Evolutionary conservation across 2,797 vertebrate species (phyloP).

Genomic region (Myotis pilosus): DNA sequence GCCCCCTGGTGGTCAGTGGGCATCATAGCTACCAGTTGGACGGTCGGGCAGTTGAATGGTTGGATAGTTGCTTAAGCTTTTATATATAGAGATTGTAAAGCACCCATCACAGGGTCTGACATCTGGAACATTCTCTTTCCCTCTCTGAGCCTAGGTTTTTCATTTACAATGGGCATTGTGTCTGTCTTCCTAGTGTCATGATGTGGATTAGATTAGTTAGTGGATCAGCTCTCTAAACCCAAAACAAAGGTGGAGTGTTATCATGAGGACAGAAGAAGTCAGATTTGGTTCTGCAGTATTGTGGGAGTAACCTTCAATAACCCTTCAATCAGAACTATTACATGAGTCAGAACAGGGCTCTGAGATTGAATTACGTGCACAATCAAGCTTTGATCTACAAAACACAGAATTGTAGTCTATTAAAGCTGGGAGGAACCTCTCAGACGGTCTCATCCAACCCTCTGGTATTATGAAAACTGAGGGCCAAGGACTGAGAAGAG

Average conservation of each 20-base stretch:
- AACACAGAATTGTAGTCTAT: neutral
- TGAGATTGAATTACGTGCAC: neutral
- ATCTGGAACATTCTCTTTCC: neutral
- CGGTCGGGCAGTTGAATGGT: accelerated
- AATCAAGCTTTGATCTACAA: neutral
- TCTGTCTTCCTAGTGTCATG: neutral
- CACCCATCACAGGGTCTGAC: accelerated
- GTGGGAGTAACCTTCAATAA: neutral
- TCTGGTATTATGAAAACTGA: neutral
- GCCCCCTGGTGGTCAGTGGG: no score
- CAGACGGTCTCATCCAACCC: neutral
- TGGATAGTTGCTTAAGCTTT: no score
- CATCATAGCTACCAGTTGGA: no score
- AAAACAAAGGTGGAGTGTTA: neutral
- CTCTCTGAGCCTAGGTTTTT: neutral
- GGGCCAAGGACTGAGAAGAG: neutral
- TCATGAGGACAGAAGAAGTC: neutral
- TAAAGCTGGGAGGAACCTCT: neutral
- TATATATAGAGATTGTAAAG: neutral
- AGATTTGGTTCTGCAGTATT: neutral
- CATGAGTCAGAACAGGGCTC: neutral
- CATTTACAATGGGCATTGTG: neutral
- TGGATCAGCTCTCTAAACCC: neutral
- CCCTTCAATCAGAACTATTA: neutral
- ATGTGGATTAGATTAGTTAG: neutral